Conservation (phyloP, 2,888 invertebrate genomes). For the Rhaphigaster nebulosa region DNA sequence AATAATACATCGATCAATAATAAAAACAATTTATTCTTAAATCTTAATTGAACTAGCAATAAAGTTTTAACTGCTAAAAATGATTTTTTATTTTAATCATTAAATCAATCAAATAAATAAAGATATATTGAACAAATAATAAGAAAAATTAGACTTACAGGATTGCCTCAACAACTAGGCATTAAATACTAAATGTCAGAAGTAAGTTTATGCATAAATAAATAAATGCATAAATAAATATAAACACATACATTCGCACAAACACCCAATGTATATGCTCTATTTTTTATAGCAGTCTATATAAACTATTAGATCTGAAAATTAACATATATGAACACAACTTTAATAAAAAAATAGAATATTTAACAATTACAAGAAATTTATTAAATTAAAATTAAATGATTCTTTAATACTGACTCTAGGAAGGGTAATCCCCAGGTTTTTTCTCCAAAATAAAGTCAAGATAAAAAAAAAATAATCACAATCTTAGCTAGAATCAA, state of each 20-base stretch:
- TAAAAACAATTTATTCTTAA: background rate
- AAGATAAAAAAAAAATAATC: background rate
- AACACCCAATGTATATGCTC: background rate
- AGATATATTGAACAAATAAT: background rate
- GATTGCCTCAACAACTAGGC: background rate
- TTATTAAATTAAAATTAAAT: background rate
- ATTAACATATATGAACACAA: background rate
- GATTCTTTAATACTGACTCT: background rate
- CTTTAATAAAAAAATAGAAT: background rate
- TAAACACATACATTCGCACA: background rate
- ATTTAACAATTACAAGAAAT: background rate
- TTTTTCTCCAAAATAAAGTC: background rate
- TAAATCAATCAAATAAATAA: background rate
- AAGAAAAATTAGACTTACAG: background rate
- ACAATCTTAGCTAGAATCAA: background rate
- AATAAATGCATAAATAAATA: background rate
- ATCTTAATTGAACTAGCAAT: background rate
- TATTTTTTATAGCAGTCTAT: background rate
- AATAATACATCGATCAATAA: background rate
- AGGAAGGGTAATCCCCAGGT: background rate
- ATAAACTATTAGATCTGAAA: background rate
- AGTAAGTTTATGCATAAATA: background rate
- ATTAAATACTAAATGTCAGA: background rate
- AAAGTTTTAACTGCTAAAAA: background rate
- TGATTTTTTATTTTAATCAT: background rate